These are phyloP conservation scores for Pocillopora verrucosa DNA, from an alignment of 64 coral and sea anemone species.

Conservation along the genomic window DNA sequence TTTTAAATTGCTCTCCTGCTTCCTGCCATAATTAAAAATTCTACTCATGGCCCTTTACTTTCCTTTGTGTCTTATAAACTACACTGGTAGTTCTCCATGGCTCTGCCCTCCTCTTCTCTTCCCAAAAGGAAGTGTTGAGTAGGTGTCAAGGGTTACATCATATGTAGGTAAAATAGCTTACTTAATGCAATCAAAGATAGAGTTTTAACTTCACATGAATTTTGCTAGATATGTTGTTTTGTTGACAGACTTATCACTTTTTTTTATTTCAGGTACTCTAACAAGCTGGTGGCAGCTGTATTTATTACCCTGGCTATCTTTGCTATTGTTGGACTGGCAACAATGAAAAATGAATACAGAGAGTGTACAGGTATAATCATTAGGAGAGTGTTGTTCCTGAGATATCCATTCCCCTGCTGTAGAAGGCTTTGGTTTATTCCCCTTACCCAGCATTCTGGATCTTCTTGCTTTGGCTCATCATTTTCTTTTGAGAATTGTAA, in stretches of 20 bases:
- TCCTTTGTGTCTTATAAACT: no score
- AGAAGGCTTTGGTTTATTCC: not conserved
- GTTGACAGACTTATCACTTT: not conserved
- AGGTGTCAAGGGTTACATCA: no score
- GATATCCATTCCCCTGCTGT: not conserved
- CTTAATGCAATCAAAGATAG: no score
- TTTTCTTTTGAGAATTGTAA: not conserved
- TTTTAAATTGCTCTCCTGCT: no score
- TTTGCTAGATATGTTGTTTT: not conserved
- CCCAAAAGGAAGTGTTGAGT: no score
- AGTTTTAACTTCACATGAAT: not conserved
- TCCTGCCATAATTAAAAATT: no score
- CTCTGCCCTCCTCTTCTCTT: no score
- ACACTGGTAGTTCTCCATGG: no score
- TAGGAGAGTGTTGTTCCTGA: not conserved
- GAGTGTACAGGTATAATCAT: slow-evolving; percentile 66
- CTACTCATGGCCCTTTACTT: no score
- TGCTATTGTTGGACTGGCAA: slow-evolving; percentile 62
- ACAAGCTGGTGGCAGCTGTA: slow-evolving; percentile 1
- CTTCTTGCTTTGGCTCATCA: not conserved
- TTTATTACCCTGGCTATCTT: slow-evolving; percentile 44
- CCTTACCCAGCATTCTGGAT: not conserved
- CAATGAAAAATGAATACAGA: slow-evolving; percentile 68
- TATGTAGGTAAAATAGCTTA: no score
- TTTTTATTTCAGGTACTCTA: slow-evolving; percentile 42